These are phyloP conservation scores for Helogale parvula DNA, from an alignment of 2,113 vertebrate genomes.

Conservation along the genomic window DNA sequence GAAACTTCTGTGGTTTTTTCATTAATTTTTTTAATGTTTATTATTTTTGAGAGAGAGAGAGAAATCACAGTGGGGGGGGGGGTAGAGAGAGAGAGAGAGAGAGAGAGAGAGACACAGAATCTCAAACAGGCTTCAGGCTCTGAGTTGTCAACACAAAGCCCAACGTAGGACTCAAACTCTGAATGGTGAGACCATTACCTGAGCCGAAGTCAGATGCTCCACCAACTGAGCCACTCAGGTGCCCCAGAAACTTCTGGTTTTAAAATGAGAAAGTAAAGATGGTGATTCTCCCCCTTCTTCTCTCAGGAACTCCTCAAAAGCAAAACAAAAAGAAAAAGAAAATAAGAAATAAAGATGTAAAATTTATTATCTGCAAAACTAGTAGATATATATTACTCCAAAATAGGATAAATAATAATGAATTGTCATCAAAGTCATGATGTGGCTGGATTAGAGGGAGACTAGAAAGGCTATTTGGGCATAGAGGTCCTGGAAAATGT, in stretches of 20 bases:
- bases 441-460: background rate
- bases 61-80: no score
- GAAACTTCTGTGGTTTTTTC: background rate
- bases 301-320: background rate
- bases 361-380: background rate
- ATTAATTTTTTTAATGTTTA: no score
- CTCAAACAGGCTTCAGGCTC: no score
- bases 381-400: background rate
- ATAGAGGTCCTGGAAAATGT: background rate
- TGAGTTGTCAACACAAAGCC: no score
- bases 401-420: background rate
- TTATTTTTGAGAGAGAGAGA: no score
- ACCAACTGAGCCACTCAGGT: no score
- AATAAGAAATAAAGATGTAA: background rate
- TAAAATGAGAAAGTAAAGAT: background rate
- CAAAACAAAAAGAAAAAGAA: background rate
- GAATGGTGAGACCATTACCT: no score
- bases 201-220: no score
- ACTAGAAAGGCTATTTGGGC: background rate
- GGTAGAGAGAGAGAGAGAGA: no score
- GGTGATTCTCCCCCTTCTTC: background rate
- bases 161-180: no score
- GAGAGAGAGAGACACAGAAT: no score
- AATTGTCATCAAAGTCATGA: background rate
- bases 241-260: background rate